Evolutionary conservation across 2,888 invertebrate genomes (phyloP).

Genomic region (Agrypnus murinus): DNA sequence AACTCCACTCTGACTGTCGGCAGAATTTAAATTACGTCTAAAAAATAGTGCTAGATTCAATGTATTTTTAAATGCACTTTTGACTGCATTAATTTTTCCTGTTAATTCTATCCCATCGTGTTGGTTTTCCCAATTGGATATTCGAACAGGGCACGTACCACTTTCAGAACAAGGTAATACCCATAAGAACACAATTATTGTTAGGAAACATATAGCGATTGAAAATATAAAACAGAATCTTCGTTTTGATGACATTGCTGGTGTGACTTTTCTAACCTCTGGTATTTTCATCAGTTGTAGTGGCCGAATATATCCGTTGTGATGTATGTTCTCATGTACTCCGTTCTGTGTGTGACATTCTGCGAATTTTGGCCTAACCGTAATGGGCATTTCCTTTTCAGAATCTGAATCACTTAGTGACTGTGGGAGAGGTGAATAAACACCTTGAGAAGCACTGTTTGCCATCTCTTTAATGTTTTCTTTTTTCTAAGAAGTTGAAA

Average conservation of each 20-base stretch:
- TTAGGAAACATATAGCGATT: slow-evolving; percentile 80
- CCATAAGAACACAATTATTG: slow-evolving; percentile 84
- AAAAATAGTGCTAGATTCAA: slow-evolving; percentile 84
- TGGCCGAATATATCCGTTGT: slow-evolving; percentile 56
- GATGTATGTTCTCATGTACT: slow-evolving; percentile 50
- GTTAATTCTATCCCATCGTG: slow-evolving; percentile 82
- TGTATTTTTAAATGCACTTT: slow-evolving; percentile 77
- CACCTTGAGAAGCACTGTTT: slow-evolving; percentile 71
- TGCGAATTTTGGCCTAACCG: slow-evolving; percentile 35
- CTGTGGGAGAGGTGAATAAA: slow-evolving; percentile 86
- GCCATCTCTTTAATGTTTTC: too few relatives aligned
- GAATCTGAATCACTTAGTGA: slow-evolving; percentile 86
- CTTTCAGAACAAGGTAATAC: slow-evolving; percentile 83
- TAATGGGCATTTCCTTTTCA: slow-evolving; percentile 77
- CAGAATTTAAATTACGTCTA: slow-evolving; percentile 79
- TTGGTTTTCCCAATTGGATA: slow-evolving; percentile 80
- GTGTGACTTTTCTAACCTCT: slow-evolving; percentile 58
- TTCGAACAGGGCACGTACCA: slow-evolving; percentile 79
- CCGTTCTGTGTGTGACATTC: slow-evolving; percentile 52
- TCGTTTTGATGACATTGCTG: slow-evolving; percentile 78
- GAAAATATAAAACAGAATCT: slow-evolving; percentile 82
- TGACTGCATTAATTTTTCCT: slow-evolving; percentile 81
- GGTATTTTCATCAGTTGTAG: slow-evolving; percentile 57
- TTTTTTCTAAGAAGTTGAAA: too few relatives aligned
- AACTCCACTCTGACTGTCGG: slow-evolving; percentile 71